Evolutionary conservation across 1,140 invertebrate genomes (phyloP), one percentile per base, ranked within the genome.

Genomic region (Scaptomyza pallida): DNA sequence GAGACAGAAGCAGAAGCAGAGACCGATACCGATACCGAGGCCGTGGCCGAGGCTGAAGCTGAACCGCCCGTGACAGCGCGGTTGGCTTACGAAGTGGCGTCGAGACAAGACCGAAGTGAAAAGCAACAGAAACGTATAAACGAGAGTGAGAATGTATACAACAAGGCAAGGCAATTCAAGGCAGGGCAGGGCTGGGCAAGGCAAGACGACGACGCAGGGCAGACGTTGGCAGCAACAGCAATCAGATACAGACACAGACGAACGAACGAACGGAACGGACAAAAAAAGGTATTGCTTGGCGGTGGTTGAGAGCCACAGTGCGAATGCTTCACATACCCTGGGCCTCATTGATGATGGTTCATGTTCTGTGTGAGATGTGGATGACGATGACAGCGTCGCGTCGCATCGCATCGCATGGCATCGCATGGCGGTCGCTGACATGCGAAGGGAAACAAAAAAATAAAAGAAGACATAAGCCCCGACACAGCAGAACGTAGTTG

Each of bases 401-500:
- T 54, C 13, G 59, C 59, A 12, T 44, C 30, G 33, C 54, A 37
- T 43, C 47, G 51, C 52, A 9, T 33, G 33, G 33, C 54, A 37
- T 43, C 47, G 51, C 52, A 9, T 33, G 33, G 19, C 37, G 52
- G 35, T 48, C 79, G 30, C 72, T 81, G 69, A 75, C 70, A 79
- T 12, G 12, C 9, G 33, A 12, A 35, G 33, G 33, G 33, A 37
- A 37, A 9, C 26, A 64, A 74, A 78, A 85, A 75, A 89, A 9
- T 8, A 64, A 74, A 78, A 85, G 72, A 89, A 72, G 72, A 82
- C 78, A 79, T 89, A 88, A 89, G 73, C 78, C 63, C 71, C n/a
- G n/a, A n/a, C n/a, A 43, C 26, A 60, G 73, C 55, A 65, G 61
- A 69, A 52, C 55, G 59, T 60, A 45, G 21, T 26, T 21, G 33